Conservation (phyloP, 1,140 invertebrate genomes). For the Xylocopa sonorina region DNA sequence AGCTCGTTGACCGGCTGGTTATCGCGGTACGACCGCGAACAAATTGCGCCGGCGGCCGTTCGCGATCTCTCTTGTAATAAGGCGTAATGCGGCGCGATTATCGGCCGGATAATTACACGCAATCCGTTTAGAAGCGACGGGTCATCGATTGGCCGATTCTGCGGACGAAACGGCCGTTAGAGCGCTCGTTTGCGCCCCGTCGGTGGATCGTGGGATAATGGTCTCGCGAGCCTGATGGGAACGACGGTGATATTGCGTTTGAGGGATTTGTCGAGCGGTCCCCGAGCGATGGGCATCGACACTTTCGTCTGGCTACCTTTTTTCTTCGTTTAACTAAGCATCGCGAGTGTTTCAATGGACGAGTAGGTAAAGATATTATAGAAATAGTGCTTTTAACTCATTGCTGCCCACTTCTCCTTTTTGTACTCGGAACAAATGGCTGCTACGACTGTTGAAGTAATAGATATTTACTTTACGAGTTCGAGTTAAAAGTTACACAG, state of each 20-base stretch:
- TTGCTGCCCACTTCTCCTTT: too few relatives aligned
- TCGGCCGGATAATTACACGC: constrained; percentile 29
- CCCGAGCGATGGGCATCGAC: too few relatives aligned
- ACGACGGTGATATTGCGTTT: not conserved
- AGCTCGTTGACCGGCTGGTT: constrained; percentile 13
- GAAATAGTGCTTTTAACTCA: too few relatives aligned
- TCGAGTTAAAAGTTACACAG: too few relatives aligned
- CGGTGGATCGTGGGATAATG: not conserved
- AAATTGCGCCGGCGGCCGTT: constrained; percentile 13
- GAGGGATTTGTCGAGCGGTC: not conserved
- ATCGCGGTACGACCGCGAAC: constrained; percentile 40
- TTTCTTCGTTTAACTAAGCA: too few relatives aligned
- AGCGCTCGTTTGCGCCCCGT: not conserved
- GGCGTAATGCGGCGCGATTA: constrained; percentile 35
- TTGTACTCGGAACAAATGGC: too few relatives aligned
- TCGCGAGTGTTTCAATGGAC: too few relatives aligned
- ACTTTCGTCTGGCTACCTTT: too few relatives aligned
- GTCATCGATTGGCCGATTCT: constrained; percentile 15
- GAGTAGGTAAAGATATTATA: too few relatives aligned
- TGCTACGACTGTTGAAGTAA: too few relatives aligned
- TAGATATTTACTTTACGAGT: too few relatives aligned
- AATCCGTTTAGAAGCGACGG: constrained; percentile 15
- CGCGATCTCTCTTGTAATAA: constrained; percentile 25
- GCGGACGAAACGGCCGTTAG: not conserved
- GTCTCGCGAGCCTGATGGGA: too few relatives aligned